Base-by-base conservation (phyloP, 1,140 invertebrate genomes). In the Agrypnia vestita region DNA sequence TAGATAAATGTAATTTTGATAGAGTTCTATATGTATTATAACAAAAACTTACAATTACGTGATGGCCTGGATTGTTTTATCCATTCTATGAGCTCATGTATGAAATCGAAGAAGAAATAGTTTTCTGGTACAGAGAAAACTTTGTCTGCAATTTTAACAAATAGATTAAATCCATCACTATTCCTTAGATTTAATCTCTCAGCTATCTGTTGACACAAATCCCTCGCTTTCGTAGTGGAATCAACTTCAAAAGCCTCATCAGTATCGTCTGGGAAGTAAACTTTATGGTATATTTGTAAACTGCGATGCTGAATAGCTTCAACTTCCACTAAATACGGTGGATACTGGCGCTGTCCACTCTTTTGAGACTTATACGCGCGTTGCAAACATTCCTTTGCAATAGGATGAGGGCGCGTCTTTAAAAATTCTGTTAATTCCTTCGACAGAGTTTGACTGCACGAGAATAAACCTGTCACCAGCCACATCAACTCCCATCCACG, bases 31-130 rank as follows among this genome's bases (percentile, higher is more conserved):
- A 35, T 35, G 6, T 35, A 35, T 35, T 3, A 35, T 3, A 35
- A 35, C 25, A 35, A 35, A 19, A 17, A 87, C 87, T 88, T 88
- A 95, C 94, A 92, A 87, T 94, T 93, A 85, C 94, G 91, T 3
- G 90, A 90, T 0, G 95, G 94, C 84, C 93, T 91, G 17, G 95
- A 95, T 85, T 95, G 93, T 78, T 94, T 94, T 84, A 97, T 94
- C 95, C 96, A 98, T 84, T 96, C 94, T n/a, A 93, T 90, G 8
- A 94, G 87, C 89, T 98, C 96, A 74, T 95, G 92, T 21, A 99
- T 94, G 87, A 97, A 98, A 89, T 99, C 97, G 87, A 98, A 99
- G 88, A 99, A 97, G 90, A 97, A 99, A 84, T 97, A 96, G 74
- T 93, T 92, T 85, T 97, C 94, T 0, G 97, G 97, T 7, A 99